Percentiles rank a stretch among this genome's conserved stretches.
phyloP scores from a whole-genome alignment of 2,113 vertebrate genomes.

The Crotalus horridus region DNA sequence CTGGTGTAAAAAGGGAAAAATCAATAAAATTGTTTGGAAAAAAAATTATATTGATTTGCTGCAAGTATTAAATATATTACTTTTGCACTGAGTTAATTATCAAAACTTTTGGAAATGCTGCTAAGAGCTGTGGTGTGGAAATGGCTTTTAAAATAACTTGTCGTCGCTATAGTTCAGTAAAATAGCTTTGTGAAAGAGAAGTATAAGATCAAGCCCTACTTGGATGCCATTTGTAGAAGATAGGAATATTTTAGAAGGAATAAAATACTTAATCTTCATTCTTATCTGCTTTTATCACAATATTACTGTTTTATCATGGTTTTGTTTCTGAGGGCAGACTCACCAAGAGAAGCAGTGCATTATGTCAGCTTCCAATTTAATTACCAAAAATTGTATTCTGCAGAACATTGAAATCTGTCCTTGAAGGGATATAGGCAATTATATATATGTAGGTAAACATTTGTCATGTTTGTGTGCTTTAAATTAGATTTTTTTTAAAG shows the following conservation, averaged over 20 bases:
- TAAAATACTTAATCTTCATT: background rate
- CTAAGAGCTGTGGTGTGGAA: background rate
- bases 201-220: background rate
- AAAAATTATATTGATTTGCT: background rate
- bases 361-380: background rate
- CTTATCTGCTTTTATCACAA: background rate
- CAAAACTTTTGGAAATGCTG: background rate
- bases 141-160: background rate
- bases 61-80: background rate
- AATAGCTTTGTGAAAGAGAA: background rate
- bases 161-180: background rate
- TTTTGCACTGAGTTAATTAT: background rate
- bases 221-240: background rate
- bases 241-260: background rate
- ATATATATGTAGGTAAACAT: background rate
- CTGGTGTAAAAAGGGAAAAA: too few relatives aligned
- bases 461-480: background rate
- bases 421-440: slow-evolving; percentile 13
- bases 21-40: too few relatives aligned
- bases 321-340: background rate
- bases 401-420: background rate
- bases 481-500: background rate
- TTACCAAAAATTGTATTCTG: background rate
- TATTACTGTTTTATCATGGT: background rate
- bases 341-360: background rate